These are phyloP conservation scores for Rotaria sp. DNA, from an alignment of 2,888 invertebrate genomes.

Conservation along the genomic window DNA sequence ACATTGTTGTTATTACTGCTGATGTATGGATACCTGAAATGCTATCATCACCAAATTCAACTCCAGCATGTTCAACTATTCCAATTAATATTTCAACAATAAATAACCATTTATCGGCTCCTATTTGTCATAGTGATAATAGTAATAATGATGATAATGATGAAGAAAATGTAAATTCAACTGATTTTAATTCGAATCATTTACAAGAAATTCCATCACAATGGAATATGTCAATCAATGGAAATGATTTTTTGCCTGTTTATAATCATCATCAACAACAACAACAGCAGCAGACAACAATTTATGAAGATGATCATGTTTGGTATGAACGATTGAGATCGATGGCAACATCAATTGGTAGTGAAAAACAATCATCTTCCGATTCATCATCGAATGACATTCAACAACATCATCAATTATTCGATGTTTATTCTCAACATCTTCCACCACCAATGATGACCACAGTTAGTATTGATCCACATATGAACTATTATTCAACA, in stretches of 20 bases:
- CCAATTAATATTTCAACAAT: background rate
- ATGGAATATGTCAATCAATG: constrained; percentile 13
- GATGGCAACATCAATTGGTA: constrained; percentile 22
- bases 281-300: background rate
- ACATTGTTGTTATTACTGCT: background rate
- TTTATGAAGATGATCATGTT: background rate
- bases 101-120: background rate
- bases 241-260: background rate
- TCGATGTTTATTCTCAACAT: constrained; percentile 19
- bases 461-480: background rate
- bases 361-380: constrained; percentile 13
- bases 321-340: constrained; percentile 22
- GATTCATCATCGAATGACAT: constrained; percentile 20
- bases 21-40: constrained; percentile 16
- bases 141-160: background rate
- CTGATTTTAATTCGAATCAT: background rate
- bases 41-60: background rate
- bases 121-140: background rate
- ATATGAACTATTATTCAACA: constrained; percentile 13
- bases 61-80: background rate
- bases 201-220: background rate
- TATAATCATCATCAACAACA: background rate
- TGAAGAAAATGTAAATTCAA: background rate
- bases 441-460: constrained; percentile 17
- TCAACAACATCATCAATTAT: constrained; percentile 21